Evolutionary conservation across 2,797 vertebrate species (phyloP), one percentile per base, ranked within the genome.

Genomic region (Champsocephalus gunnari): DNA sequence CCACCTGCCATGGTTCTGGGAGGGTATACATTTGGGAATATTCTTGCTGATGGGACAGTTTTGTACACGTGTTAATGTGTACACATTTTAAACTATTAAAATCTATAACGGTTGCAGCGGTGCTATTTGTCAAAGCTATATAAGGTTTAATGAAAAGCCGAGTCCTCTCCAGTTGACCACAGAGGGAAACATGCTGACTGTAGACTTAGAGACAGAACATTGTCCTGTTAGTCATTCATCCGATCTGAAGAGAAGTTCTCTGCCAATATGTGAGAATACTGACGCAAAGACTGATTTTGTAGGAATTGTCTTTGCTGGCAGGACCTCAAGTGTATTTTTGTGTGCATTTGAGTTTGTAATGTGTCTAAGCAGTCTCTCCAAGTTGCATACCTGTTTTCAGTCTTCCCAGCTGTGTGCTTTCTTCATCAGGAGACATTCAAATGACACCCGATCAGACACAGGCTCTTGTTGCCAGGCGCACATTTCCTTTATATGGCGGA

Each of bases 71-170:
- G 77, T 76, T 62, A 32, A 69, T 75, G 63, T 19, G 19, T 19
- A 19, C 19, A 19, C 19, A 19, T 28, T 65, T 54, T 73, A 67
- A 71, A 71, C 67, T 68, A 13, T 66, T 68, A 47, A 84, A 79
- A 84, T 79, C 50, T 82, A 32, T 61, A 81, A 78, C 83, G 83
- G 82, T 66, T 49, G 43, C 60, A 16, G 65, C 60, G 14, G 65
- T 72, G 54, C 62, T 81, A 68, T 85, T 89, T 86, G 79, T 87
- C 82, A 84, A 58, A 76, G 75, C 58, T 66, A 34, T 86, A 86
- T 76, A 83, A 83, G 71, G 65, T 76, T 81, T 44, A 81, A 58
- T 79, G 65, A 70, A 83, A 86, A 70, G 44, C 81, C 85, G 75
- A 71, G 68, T 69, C 54, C 9, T 64, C 71, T 79, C 55, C 19